Base-by-base conservation (phyloP, 2,888 invertebrate species). In the Parnassius apollo region DNA sequence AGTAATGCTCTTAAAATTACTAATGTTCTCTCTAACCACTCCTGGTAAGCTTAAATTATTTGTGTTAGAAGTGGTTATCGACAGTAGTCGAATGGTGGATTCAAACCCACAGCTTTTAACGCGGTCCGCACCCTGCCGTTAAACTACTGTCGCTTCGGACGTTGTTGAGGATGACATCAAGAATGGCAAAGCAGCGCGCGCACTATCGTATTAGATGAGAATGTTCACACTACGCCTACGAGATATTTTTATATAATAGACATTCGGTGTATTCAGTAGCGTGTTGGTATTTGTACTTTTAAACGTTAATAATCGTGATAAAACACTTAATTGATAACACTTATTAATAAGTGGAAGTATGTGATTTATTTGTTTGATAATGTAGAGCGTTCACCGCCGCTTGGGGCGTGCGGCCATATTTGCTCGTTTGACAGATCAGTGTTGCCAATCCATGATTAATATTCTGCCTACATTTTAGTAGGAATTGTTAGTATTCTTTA, bases 181-280 rank as follows among this genome's bases (percentile, higher is more conserved):
- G 49, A 13, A 9, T 12, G 49, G 49, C 18, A 49, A 7, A 49
- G 82, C 88, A 85, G 88, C 88, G 88, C 88, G 88, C 85, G 88
- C 80, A 67, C 69, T 65, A 68, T 70, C 80, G 79, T 81, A 42
- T 49, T 46, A 46, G n/a, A 83, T 84, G 82, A 83, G 71, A 79
- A 80, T 82, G 83, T 77, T 85, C 86, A 87, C 84, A 88, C 87
- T 81, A 49, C 35, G 82, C 88, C 85, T 85, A 86, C 83, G 84
- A 77, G 81, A 78, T 80, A 91, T 91, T 91, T 91, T 91, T 91
- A 83, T 91, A 91, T 88, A 82, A 86, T 89, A 87, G 86, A 82
- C 35, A 82, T 84, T 85, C 68, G 81, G 83, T 90, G 89, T 90
- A 89, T 78, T 86, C 86, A 74, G 87, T 90, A 91, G 88, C 74